phyloP scores from a whole-genome alignment of 2,888 invertebrate genomes.

The Pseudoips prasinana region DNA sequence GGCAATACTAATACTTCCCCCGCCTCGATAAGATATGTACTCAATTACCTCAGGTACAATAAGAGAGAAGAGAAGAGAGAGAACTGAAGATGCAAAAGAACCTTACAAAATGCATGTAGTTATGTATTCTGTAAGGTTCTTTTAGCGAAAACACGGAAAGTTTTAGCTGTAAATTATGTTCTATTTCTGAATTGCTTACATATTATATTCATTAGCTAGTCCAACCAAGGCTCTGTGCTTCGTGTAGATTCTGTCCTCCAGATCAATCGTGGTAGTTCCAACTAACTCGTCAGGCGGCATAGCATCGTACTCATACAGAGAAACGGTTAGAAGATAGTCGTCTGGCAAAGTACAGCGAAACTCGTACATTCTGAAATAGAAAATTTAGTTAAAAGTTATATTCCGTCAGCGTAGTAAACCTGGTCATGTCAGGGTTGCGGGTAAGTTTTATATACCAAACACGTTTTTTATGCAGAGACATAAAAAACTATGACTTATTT shows the following conservation, averaged over 20 bases:
- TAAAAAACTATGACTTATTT: too few relatives aligned
- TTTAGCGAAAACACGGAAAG: background rate
- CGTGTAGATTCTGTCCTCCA: conserved; percentile 93
- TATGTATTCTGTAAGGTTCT: background rate
- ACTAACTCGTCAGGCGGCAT: conserved; percentile 88
- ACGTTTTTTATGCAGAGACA: too few relatives aligned
- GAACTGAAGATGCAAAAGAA: too few relatives aligned
- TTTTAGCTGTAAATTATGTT: background rate
- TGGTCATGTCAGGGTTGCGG: too few relatives aligned
- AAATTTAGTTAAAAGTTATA: background rate
- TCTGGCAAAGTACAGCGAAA: conserved; percentile 87
- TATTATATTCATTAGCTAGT: conserved; percentile 85
- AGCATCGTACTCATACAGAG: conserved; percentile 89
- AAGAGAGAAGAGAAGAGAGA: too few relatives aligned
- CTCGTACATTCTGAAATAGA: conserved; percentile 85
- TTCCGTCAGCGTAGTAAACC: too few relatives aligned
- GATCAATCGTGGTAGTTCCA: conserved; percentile 91
- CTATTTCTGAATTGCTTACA: too few relatives aligned
- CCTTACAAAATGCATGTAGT: too few relatives aligned
- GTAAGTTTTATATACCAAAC: too few relatives aligned
- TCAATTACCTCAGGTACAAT: too few relatives aligned
- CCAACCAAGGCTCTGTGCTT: conserved; percentile 91
- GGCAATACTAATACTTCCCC: too few relatives aligned
- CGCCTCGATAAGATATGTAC: too few relatives aligned
- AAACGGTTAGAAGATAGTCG: conserved; percentile 87